These are phyloP conservation scores for Forficula auricularia DNA, from an alignment of 1,140 invertebrate species.

Conservation along the genomic window DNA sequence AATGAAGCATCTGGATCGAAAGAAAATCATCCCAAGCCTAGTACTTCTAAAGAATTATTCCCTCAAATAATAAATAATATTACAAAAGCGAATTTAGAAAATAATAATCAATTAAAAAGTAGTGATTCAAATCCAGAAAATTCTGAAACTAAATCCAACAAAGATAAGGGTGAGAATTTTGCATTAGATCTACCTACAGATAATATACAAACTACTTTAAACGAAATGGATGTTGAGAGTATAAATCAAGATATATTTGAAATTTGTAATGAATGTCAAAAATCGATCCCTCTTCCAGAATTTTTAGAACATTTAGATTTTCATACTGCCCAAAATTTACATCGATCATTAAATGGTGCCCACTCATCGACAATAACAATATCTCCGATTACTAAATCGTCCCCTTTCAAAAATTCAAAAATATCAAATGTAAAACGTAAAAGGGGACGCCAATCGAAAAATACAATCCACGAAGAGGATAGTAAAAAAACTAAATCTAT, in stretches of 20 bases:
- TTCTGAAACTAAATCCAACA: background rate
- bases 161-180: background rate
- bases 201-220: slow-evolving; percentile 22
- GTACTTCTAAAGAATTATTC: background rate
- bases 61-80: background rate
- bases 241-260: slow-evolving; percentile 17
- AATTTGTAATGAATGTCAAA: slow-evolving; percentile 41
- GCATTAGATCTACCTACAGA: slow-evolving; percentile 10
- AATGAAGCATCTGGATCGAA: background rate
- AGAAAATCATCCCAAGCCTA: background rate
- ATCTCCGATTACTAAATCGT: too few relatives aligned
- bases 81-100: background rate
- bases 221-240: slow-evolving; percentile 14
- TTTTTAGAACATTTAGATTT: slow-evolving; percentile 48
- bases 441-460: too few relatives aligned
- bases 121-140: background rate
- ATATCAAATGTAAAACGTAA: too few relatives aligned
- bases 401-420: too few relatives aligned
- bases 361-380: background rate
- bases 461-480: too few relatives aligned
- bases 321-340: slow-evolving; percentile 48
- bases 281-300: slow-evolving; percentile 34
- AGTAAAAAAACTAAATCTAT: too few relatives aligned
- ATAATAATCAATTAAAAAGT: background rate
- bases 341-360: slow-evolving; percentile 26